These are phyloP conservation scores for Chauna torquata DNA, from an alignment of 2,113 vertebrate genomes.

Conservation along the genomic window DNA sequence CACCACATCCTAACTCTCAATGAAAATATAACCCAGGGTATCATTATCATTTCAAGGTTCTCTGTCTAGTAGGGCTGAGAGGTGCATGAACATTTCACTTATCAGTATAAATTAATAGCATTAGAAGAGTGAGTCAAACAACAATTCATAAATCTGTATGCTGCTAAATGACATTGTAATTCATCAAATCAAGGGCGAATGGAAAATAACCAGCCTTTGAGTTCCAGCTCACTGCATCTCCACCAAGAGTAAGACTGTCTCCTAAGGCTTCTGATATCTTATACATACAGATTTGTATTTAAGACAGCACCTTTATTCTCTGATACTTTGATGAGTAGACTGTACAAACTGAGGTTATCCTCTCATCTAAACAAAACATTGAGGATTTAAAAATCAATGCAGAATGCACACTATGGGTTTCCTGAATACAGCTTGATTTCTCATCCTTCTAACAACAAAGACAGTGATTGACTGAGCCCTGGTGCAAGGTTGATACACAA, in stretches of 20 bases:
- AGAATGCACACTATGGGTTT: neutral
- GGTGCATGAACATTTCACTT: neutral
- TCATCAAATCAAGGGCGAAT: conserved; percentile 28
- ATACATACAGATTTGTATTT: conserved; percentile 23
- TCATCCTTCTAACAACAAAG: neutral
- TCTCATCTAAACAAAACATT: neutral
- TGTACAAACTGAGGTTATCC: neutral
- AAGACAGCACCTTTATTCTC: neutral
- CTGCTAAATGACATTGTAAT: conserved; percentile 34
- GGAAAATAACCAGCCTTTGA: conserved; percentile 47
- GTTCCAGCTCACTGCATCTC: neutral
- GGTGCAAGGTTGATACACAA: neutral
- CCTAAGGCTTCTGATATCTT: neutral
- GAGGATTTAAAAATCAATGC: neutral
- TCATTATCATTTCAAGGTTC: conserved; percentile 22
- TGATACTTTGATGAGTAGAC: neutral
- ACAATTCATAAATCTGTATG: conserved; percentile 43
- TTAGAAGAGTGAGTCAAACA: neutral
- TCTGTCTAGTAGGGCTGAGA: neutral
- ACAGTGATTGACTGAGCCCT: neutral
- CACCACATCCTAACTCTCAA: neutral
- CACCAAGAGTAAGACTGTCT: neutral
- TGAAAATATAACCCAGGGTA: neutral
- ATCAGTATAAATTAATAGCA: conserved; percentile 29
- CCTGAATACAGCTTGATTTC: neutral